Evolutionary conservation across 2,797 vertebrate species (phyloP).

Genomic region (Syngnathus rostellatus): DNA sequence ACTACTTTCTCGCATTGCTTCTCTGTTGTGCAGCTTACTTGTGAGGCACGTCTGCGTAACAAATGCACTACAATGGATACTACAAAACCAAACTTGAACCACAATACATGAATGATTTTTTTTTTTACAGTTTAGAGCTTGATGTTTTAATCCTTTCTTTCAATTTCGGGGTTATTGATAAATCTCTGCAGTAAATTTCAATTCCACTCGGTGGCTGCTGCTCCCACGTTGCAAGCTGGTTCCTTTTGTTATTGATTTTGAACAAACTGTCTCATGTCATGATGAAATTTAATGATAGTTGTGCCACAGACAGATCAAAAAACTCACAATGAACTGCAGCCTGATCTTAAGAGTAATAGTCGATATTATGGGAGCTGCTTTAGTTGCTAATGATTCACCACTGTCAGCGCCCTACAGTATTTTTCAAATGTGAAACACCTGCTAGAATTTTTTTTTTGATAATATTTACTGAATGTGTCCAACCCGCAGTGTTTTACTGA

Average conservation of each 20-base stretch:
- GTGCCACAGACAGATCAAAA: neutral
- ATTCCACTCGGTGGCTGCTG: neutral
- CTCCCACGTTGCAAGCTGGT: neutral
- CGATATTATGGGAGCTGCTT: neutral
- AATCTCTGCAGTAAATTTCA: neutral
- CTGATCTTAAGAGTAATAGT: neutral
- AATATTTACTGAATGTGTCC: conserved; percentile 21
- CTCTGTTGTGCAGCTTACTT: neutral
- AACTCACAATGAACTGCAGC: neutral
- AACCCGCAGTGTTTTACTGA: neutral
- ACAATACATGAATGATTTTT: neutral
- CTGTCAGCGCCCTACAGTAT: neutral
- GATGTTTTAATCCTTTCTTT: neutral
- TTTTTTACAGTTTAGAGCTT: neutral
- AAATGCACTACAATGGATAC: neutral
- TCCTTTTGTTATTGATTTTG: neutral
- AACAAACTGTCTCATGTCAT: neutral
- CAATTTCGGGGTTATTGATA: neutral
- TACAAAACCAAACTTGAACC: neutral
- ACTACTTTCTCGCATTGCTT: neutral
- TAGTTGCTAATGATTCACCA: neutral
- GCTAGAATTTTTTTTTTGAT: conserved; percentile 22
- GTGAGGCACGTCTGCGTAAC: neutral
- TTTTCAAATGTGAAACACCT: neutral
- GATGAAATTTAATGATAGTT: neutral